Base-by-base conservation (phyloP, 2,797 vertebrate genomes). In the Pipistrellus pipistrellus region DNA sequence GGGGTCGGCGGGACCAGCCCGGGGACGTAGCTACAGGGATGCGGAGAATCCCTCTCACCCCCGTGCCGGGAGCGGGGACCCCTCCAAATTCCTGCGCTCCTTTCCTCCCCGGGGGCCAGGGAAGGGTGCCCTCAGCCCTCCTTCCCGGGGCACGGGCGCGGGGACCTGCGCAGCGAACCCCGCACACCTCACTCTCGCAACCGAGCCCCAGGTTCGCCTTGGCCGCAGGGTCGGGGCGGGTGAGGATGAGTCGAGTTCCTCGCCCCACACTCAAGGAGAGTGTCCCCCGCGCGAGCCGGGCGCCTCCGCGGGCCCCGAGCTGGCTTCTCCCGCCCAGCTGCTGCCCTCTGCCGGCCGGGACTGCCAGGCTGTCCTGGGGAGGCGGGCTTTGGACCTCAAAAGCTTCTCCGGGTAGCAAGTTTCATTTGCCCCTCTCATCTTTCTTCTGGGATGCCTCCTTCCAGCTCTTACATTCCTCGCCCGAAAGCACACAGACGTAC, bases 11-110 rank as follows among this genome's bases (percentile, higher is more conserved):
- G 25, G 46, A n/a, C 46, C 20, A 66, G 68, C n/a, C 82, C 21
- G 4, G 46, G 46, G 53, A 69, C 59, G 15, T 17, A 15, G 11
- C 48, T 21, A 55, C 46, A 12, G 8, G 57, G 73, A 27, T 27
- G 8, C 25, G 12, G 59, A 64, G 57, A 59, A 9, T 73, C 97
- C 97, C 57, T 84, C 85, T 97, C 98, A 98, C 98, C 97, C 97
- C 95, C 92, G 95, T 72, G 57, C 98, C 97, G 11, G 0, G 46
- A 46, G 46, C 11, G 51, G 18, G 10, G 53, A 7, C 6, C 48
- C 51, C 4, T 13, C 66, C 2, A 55, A 25, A 18, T 25, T 14
- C 71, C 8, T 11, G 35, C 1, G 15, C 66, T 46, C 14, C 10
- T 41, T 51, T 53, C 21, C 21, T 46, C 48, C 57, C 57, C 15